These are phyloP conservation scores for Ptychoptera albimana DNA, from an alignment of 2,888 invertebrate species.

Conservation along the genomic window DNA sequence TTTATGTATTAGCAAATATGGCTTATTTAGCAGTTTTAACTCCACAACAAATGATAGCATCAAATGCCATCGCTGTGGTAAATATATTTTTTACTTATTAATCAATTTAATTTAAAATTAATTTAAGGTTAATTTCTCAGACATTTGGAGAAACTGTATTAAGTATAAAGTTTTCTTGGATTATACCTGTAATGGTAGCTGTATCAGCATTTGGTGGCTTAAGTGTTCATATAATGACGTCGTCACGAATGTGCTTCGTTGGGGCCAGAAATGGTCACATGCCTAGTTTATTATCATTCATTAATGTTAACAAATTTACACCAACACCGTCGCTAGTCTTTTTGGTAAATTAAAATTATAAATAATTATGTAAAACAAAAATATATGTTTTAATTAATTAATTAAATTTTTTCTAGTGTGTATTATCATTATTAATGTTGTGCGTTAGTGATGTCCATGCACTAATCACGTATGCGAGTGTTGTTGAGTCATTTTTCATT, in stretches of 20 bases:
- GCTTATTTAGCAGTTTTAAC: conserved; percentile 78
- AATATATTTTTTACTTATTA: conserved; percentile 21
- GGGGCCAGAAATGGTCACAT: conserved; percentile 84
- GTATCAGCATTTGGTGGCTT: conserved; percentile 85
- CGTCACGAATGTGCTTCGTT: conserved; percentile 80
- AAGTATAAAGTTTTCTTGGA: conserved; percentile 48
- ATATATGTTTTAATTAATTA: not conserved
- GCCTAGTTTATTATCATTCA: conserved; percentile 62
- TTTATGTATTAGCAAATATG: conserved; percentile 78
- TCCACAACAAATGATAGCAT: conserved; percentile 64
- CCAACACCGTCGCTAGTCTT: conserved; percentile 71
- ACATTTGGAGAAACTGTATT: conserved; percentile 68
- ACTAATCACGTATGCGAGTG: conserved; percentile 80
- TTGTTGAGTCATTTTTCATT: conserved; percentile 86
- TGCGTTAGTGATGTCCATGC: conserved; percentile 69
- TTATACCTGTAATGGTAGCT: conserved; percentile 84
- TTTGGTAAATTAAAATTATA: conserved; percentile 40
- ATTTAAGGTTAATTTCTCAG: conserved; percentile 32
- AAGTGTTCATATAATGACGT: conserved; percentile 90
- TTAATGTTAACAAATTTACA: conserved; percentile 57
- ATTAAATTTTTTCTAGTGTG: conserved; percentile 38
- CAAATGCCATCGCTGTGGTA: conserved; percentile 93
- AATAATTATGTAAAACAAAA: not conserved
- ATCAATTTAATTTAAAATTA: conserved; percentile 3
- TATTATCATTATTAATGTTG: conserved; percentile 70